phyloP scores from a whole-genome alignment of 2,888 invertebrate species.

The Germaria angustata region DNA sequence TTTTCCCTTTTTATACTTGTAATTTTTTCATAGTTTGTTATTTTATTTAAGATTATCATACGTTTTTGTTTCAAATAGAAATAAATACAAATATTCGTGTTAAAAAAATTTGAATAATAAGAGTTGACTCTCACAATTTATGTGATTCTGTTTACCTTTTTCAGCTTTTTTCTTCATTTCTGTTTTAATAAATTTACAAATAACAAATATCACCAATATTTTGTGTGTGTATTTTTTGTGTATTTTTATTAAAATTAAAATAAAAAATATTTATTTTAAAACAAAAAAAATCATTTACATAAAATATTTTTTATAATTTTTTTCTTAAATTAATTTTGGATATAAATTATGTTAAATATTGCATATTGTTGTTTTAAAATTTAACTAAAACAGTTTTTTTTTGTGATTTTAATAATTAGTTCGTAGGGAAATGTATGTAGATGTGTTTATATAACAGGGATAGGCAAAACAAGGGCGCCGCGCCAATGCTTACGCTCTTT shows the following conservation, averaged over 20 bases:
- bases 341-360: constrained; percentile 61
- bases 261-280: constrained; percentile 40
- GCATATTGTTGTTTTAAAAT: constrained; percentile 62
- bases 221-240: constrained; percentile 60
- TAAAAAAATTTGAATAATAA: constrained; percentile 37
- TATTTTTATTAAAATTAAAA: constrained; percentile 57
- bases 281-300: constrained; percentile 58
- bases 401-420: background rate
- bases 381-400: constrained; percentile 37
- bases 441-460: too few species aligned
- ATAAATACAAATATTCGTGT: constrained; percentile 43
- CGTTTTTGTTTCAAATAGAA: constrained; percentile 51
- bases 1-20: constrained; percentile 36
- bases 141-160: constrained; percentile 41
- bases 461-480: too few species aligned
- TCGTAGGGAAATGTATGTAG: background rate
- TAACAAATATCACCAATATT: constrained; percentile 68
- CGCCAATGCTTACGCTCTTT: too few species aligned
- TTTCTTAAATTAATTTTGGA: constrained; percentile 40
- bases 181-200: constrained; percentile 64
- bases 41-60: constrained; percentile 42
- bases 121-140: constrained; percentile 14
- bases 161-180: constrained; percentile 32
- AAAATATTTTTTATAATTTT: constrained; percentile 49
- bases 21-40: constrained; percentile 33